Evolutionary conservation across 2,113 vertebrate genomes (phyloP).

Genomic region (Carollia perspicillata): DNA sequence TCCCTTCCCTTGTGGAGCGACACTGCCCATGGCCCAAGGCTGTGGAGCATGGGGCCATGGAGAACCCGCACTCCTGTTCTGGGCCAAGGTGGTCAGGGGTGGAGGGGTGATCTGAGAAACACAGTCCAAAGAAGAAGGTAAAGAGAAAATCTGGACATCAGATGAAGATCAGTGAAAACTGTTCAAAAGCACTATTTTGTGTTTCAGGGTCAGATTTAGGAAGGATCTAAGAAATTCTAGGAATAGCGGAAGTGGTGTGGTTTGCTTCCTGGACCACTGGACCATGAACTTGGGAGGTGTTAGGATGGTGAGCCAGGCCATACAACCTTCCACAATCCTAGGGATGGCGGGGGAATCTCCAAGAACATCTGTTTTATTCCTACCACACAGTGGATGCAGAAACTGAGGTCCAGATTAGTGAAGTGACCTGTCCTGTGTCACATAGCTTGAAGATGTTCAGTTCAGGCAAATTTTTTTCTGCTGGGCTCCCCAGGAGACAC

Average conservation of each 20-base stretch:
- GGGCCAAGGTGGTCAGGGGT: neutral
- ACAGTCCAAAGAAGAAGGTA: neutral
- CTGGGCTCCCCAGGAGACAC: neutral
- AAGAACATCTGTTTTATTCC: neutral
- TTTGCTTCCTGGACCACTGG: neutral
- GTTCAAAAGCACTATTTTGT: neutral
- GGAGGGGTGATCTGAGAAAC: neutral
- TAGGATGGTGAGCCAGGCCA: neutral
- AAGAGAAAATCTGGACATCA: neutral
- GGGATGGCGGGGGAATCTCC: neutral
- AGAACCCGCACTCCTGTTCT: neutral
- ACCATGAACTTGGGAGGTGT: neutral
- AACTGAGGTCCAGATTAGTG: neutral
- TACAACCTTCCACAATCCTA: neutral
- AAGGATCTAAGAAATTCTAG: neutral
- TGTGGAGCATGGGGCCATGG: neutral
- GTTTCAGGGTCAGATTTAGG: neutral
- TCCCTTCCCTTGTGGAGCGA: neutral
- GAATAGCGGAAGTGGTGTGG: too few species aligned
- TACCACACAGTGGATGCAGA: neutral
- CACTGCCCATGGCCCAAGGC: neutral
- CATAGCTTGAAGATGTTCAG: neutral
- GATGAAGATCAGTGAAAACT: neutral
- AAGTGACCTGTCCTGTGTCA: neutral
- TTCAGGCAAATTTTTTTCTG: neutral